Base-by-base conservation (phyloP, 92 coral and sea anemone species). In the Palythoa grandis region DNA sequence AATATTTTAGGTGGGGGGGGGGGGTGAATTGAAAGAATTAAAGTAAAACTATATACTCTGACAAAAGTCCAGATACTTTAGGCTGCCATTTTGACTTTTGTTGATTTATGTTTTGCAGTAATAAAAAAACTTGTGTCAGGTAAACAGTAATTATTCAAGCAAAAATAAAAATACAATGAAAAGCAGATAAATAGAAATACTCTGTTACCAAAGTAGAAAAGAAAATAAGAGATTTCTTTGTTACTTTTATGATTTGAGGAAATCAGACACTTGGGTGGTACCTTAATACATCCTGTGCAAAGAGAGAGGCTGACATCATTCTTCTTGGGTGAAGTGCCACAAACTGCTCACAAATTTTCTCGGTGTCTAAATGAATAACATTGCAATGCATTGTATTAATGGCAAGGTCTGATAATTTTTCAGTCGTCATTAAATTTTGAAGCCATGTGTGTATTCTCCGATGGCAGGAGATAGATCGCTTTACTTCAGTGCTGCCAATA, bases 11-110 rank as follows among this genome's bases (percentile, higher is more conserved):
- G 12, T 2, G 12, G 7, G 60, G 60, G 60, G 60, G 12, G 60
- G 43, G 73, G 73, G 73, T 69, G 19, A 20, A 16, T 13, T 69
- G 73, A 69, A 69, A 69, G 73, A 69, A 69, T 69, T 20, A 43
- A 69, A 69, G 73, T 69, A 69, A 23, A 69, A n/a, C n/a, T n/a
- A n/a, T n/a, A n/a, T 24, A 69, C 74, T 20, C 74, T 69, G 50
- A 69, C 47, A 69, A 69, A 69, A 17, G 20, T 69, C 23, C 47
- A 69, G 50, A 25, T 69, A 69, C 50, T 69, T 69, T 24, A 20
- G 74, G 74, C 74, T 69, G 50, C 74, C 47, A 29, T 69, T 69
- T 69, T 69, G 74, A 65, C 20, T 65, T 29, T 24, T 52, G 0
- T 52, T 52, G 2, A 7, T 1, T 1, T 54, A 16, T 69, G 50